Evolutionary conservation across 2,888 invertebrate species (phyloP).

Genomic region (Aproaerema taeniolella): DNA sequence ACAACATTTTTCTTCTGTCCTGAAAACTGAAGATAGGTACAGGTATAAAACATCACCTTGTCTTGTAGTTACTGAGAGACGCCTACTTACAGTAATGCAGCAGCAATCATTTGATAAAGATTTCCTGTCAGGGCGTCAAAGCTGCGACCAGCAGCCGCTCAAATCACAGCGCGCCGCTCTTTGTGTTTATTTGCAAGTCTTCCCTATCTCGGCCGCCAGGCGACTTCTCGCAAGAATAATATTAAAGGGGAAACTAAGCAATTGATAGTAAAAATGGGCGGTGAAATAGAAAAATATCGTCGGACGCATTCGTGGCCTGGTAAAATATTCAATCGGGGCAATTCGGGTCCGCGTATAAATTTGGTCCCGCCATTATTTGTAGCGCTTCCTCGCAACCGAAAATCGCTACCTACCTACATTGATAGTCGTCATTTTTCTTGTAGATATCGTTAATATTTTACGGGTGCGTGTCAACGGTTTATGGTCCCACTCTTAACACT

Average conservation of each 20-base stretch:
- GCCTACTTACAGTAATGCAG: background rate
- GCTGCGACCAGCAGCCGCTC: background rate
- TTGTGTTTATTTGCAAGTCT: constrained; percentile 23
- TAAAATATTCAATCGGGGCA: constrained; percentile 77
- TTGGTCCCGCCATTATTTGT: constrained; percentile 71
- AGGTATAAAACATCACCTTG: too few species aligned
- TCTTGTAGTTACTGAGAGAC: too few species aligned
- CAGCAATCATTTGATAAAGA: constrained; percentile 3
- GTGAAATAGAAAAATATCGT: constrained; percentile 75
- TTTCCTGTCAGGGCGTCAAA: background rate
- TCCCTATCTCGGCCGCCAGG: constrained; percentile 25
- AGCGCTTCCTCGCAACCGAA: constrained; percentile 70
- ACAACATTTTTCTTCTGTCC: too few species aligned
- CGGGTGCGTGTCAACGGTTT: constrained; percentile 75
- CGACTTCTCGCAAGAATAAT: constrained; percentile 53
- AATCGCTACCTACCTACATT: constrained; percentile 71
- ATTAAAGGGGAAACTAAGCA: constrained; percentile 73
- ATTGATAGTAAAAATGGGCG: constrained; percentile 74
- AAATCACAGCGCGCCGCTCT: constrained; percentile 11
- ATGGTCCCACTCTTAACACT: constrained; percentile 75
- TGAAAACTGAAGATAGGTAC: too few species aligned
- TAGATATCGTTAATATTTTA: constrained; percentile 76
- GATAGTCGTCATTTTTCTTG: constrained; percentile 76
- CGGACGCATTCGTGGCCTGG: constrained; percentile 70
- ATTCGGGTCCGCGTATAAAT: constrained; percentile 74